Evolutionary conservation across 2,888 invertebrate species (phyloP), one percentile per base, ranked within the genome.

Genomic region (Glyphotaelius pellucidus): DNA sequence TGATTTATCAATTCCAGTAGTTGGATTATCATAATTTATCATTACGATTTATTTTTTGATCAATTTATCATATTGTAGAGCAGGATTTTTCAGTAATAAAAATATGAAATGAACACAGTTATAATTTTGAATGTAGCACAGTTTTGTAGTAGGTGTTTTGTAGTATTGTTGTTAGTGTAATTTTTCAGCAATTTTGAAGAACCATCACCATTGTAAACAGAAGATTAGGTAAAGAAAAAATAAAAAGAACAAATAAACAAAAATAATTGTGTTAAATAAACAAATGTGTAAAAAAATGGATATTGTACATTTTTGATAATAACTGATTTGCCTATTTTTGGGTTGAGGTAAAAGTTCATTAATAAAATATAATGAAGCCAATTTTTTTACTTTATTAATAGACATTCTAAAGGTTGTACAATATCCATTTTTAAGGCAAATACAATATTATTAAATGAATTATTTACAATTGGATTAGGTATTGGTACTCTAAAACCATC

Each of bases 181-280:
- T n/a, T 25, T 67, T 67, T 67, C 25, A 88, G 32, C 35, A 31
- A 25, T 32, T 32, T 31, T 52, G 88, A 88, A 79, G 79, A 79
- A 79, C 88, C 88, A 96, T 94, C 93, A 95, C 95, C 31, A 96
- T 96, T 96, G 52, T 35, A 19, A 38, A 80, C 86, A 80, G 80
- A 67, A 67, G 31, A 95, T 92, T 94, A 90, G 93, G 94, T 91
- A 93, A 86, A 94, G 38, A 92, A 90, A 90, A 93, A 93, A 94
- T 92, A 93, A 91, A 94, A 92, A 52, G 92, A 93, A 87, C 91
- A 83, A 88, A 84, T 38, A 52, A 84, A 91, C 83, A 92, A 85
- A 93, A 92, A 93, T 67, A n/a, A 67, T 67, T 90, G 90, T 90
- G 47, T 92, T 93, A 52, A 80, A 31, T 42, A 30, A 86, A 85